Conservation (phyloP, 2,797 vertebrate species). For the Moxostoma hubbsi region DNA sequence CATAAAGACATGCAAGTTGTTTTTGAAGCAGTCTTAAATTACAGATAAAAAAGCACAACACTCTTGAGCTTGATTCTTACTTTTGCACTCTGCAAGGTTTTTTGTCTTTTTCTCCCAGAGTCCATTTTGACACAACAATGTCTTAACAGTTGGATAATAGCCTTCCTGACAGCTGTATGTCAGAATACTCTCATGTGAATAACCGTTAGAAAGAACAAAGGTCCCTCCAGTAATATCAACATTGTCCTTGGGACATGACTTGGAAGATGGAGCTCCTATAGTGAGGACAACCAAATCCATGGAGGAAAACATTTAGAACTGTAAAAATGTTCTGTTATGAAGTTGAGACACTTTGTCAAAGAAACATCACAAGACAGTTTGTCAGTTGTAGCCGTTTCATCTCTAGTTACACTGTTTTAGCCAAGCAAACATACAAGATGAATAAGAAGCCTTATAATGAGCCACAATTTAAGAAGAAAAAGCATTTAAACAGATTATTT, state of each 20-base stretch:
- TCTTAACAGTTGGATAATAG: conserved; percentile 49
- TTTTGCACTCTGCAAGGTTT: conserved; percentile 36
- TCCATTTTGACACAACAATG: conserved; percentile 12
- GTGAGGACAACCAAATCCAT: conserved; percentile 2
- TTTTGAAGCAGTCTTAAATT: no score
- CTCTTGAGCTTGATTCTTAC: conserved; percentile 29
- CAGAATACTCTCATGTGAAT: conserved; percentile 26
- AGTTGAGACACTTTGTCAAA: no score
- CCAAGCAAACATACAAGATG: no score
- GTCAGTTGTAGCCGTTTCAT: no score
- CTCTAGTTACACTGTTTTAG: no score
- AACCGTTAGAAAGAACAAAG: conserved; percentile 25
- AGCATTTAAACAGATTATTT: no score
- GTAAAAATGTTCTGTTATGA: no score
- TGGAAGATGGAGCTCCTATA: conserved; percentile 31
- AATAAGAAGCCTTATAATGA: no score
- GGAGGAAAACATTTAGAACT: no score
- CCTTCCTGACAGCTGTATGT: conserved; percentile 46
- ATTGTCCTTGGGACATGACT: neutral
- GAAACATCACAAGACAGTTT: no score
- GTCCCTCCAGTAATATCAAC: conserved; percentile 36
- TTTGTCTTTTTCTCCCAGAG: conserved; percentile 25
- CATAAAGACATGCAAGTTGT: neutral
- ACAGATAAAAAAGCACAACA: neutral
- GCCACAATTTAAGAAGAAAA: no score